Conservation (phyloP, 1,140 invertebrate species). For the Heliconius eleuchia region DNA sequence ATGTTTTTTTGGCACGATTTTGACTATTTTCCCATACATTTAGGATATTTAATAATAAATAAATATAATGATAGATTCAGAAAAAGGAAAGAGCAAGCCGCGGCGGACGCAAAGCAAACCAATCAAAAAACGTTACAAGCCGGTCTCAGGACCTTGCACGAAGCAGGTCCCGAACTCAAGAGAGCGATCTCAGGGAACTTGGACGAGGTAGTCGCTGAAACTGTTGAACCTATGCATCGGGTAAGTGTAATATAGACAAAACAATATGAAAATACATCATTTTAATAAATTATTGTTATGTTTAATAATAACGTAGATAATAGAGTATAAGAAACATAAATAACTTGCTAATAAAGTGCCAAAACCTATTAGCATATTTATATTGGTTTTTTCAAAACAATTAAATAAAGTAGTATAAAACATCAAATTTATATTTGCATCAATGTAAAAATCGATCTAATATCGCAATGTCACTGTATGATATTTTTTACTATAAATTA, state of each 20-base stretch:
- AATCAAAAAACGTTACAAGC: slow-evolving; percentile 94
- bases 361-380: no score
- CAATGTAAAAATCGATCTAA: no score
- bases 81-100: slow-evolving; percentile 97
- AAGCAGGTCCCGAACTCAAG: slow-evolving; percentile 98
- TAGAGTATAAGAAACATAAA: no score
- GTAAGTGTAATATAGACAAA: slow-evolving; percentile 81
- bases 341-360: no score
- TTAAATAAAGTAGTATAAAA: no score
- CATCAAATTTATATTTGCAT: no score
- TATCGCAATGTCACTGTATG: no score
- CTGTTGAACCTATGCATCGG: slow-evolving; percentile 97
- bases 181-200: slow-evolving; percentile 98
- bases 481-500: not conserved
- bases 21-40: not conserved
- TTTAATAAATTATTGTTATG: no score
- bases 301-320: no score
- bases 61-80: slow-evolving; percentile 89
- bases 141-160: slow-evolving; percentile 96
- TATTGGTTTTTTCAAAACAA: no score
- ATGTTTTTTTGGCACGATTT: slow-evolving; percentile 50
- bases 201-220: slow-evolving; percentile 94
- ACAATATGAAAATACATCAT: no score
- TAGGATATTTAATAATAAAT: not conserved
- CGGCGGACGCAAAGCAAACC: slow-evolving; percentile 88